phyloP scores from a whole-genome alignment of 2,797 vertebrate genomes.

The Hydrolagus colliei region DNA sequence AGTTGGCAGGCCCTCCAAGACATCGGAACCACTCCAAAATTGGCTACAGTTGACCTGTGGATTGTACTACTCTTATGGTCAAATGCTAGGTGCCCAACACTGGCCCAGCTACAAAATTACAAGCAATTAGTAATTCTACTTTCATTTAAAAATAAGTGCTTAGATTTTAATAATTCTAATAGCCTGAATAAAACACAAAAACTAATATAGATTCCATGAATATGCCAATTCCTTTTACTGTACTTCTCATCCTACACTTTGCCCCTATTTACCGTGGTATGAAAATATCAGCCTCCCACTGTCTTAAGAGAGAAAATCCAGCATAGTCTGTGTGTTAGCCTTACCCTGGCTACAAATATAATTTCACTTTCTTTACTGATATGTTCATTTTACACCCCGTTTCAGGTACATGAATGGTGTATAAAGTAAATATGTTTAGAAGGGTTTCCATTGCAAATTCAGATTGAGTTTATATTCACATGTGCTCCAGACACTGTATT shows the following conservation, averaged over 20 bases:
- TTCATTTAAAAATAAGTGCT: background rate
- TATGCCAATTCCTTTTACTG: background rate
- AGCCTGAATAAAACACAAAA: background rate
- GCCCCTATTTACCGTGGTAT: background rate
- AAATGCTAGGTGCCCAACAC: background rate
- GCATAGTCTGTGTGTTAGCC: background rate
- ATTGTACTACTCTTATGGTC: slow-evolving; percentile 36
- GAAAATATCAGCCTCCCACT: background rate
- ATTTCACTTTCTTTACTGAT: background rate
- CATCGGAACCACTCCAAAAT: slow-evolving; percentile 50
- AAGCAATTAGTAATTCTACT: background rate
- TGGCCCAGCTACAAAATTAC: background rate
- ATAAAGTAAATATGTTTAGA: background rate
- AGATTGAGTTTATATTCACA: background rate
- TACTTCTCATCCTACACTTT: background rate
- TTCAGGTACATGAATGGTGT: background rate
- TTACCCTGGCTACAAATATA: background rate
- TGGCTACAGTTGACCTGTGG: slow-evolving; percentile 55
- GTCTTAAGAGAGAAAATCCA: background rate
- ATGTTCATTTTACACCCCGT: background rate
- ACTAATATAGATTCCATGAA: background rate
- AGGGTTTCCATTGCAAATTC: background rate
- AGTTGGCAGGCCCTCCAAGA: slow-evolving; percentile 53
- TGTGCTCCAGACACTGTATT: background rate
- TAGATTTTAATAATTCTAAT: background rate